These are phyloP conservation scores for Erebia epiphron DNA, from an alignment of 2,888 invertebrate species.

Conservation along the genomic window DNA sequence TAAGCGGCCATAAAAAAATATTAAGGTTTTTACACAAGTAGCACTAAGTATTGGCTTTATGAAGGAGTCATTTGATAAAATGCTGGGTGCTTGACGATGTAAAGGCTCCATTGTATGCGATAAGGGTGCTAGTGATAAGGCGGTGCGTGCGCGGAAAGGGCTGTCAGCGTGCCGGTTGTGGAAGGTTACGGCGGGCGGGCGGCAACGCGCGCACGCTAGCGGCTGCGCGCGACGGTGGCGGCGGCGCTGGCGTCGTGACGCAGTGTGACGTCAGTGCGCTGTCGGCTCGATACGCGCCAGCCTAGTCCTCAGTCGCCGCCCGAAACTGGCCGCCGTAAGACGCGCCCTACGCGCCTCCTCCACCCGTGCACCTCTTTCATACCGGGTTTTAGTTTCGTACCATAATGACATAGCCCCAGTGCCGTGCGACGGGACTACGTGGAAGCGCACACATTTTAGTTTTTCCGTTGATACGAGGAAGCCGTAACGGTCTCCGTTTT, in stretches of 20 bases:
- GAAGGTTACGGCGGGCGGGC: conserved; percentile 78
- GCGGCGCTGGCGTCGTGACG: conserved; percentile 83
- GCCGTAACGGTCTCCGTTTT: conserved; percentile 79
- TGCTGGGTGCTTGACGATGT: not conserved
- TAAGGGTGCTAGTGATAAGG: conserved; percentile 18
- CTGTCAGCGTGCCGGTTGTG: conserved; percentile 72
- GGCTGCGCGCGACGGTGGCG: conserved; percentile 66
- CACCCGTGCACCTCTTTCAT: conserved; percentile 72
- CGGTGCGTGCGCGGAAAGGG: conserved; percentile 17
- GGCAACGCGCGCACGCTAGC: conserved; percentile 42
- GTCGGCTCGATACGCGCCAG: conserved; percentile 85
- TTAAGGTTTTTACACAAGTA: conserved; percentile 14
- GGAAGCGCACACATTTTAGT: conserved; percentile 79
- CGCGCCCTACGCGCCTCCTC: conserved; percentile 73
- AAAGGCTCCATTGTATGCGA: conserved; percentile 10
- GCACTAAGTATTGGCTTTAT: conserved; percentile 9
- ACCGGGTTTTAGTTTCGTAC: conserved; percentile 80
- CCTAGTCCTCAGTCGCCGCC: conserved; percentile 83
- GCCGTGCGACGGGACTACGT: conserved; percentile 76
- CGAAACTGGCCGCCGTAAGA: conserved; percentile 77
- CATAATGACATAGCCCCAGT: conserved; percentile 81
- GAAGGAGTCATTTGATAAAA: conserved; percentile 1
- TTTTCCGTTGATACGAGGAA: conserved; percentile 77
- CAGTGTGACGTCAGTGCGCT: conserved; percentile 88
- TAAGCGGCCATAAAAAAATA: not conserved